phyloP scores from a whole-genome alignment of 2,888 invertebrate genomes.

The Ernsta delagoae region DNA sequence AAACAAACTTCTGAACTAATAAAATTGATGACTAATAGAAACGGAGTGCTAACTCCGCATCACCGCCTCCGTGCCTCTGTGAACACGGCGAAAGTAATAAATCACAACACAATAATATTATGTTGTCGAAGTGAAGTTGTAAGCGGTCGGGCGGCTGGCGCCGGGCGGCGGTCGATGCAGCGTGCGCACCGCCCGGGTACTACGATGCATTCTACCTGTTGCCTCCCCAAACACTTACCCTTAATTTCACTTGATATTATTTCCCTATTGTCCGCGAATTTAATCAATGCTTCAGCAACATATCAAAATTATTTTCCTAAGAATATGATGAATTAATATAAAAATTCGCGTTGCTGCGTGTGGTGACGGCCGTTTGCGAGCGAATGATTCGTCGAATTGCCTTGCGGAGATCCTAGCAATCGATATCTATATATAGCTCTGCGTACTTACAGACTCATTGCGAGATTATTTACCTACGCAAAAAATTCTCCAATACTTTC shows the following conservation, averaged over 20 bases:
- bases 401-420: slow-evolving; percentile 16
- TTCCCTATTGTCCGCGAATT: not conserved
- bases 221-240: slow-evolving; percentile 2
- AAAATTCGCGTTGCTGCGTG: not conserved
- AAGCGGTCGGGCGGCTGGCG: not conserved
- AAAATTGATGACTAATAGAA: too few species aligned
- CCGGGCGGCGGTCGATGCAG: slow-evolving; percentile 18
- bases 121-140: slow-evolving; percentile 16
- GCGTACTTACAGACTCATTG: slow-evolving; percentile 4
- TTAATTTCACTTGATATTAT: not conserved
- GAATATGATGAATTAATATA: not conserved
- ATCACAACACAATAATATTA: not conserved
- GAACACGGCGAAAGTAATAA: not conserved
- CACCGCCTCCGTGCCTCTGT: not conserved
- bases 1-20: too few species aligned
- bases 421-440: slow-evolving; percentile 25
- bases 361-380: slow-evolving; percentile 5
- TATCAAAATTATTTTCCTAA: not conserved
- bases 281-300: not conserved
- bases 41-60: too few species aligned
- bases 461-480: slow-evolving; percentile 2
- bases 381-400: slow-evolving; percentile 11
- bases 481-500: too few species aligned
- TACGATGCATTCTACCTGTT: slow-evolving; percentile 21
- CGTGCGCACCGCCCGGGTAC: not conserved